A percentile compares a stretch with the other conserved stretches of the same genome.
Evolutionary conservation across 2,797 vertebrate species (phyloP).

Genomic region (Liparis tanakae): DNA sequence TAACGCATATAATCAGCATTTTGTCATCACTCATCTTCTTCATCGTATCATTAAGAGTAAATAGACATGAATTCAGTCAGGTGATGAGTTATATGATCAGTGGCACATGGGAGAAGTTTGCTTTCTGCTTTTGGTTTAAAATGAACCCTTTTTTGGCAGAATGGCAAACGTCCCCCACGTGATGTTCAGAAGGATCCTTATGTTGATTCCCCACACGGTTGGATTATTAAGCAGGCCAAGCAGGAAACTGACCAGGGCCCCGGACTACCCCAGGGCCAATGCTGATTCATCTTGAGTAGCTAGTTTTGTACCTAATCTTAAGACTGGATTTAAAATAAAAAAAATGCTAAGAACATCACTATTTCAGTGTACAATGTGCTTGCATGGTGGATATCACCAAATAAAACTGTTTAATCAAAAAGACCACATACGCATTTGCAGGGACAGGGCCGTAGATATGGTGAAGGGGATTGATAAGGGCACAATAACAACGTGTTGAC

Average conservation of each 20-base stretch:
- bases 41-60: background rate
- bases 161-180: background rate
- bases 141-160: background rate
- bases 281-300: background rate
- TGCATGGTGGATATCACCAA: accelerated
- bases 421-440: background rate
- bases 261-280: background rate
- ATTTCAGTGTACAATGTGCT: background rate
- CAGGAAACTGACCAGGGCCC: background rate
- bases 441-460: background rate
- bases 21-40: background rate
- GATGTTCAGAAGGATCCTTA: background rate
- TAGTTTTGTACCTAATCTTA: background rate
- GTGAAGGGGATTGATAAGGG: background rate
- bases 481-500: background rate
- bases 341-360: too few species aligned
- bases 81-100: background rate
- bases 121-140: background rate
- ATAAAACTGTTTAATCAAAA: background rate
- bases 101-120: background rate
- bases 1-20: background rate
- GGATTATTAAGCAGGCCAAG: background rate
- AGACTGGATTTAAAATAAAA: background rate
- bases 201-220: background rate
- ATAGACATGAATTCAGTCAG: background rate